Conservation (phyloP, 1,140 invertebrate species). For the Lutraria rhynchaena region DNA sequence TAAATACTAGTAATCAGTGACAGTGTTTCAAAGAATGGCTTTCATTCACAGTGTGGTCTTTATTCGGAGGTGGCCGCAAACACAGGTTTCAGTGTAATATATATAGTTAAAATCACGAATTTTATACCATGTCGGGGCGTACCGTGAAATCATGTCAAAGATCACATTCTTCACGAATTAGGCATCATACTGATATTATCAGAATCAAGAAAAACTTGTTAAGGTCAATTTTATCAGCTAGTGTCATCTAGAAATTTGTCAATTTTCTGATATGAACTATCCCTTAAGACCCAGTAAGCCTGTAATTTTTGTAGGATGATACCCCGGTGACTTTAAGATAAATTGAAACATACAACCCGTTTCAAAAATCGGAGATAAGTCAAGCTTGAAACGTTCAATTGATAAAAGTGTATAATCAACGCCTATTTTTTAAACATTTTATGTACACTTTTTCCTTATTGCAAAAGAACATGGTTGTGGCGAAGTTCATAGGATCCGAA, state of each 20-base stretch:
- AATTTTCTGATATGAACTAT: conserved; percentile 58
- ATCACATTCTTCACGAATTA: neutral
- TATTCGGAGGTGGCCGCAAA: too few species aligned
- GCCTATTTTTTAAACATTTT: too few species aligned
- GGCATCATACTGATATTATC: conserved; percentile 20
- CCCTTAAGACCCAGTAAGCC: conserved; percentile 41
- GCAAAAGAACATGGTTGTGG: too few species aligned
- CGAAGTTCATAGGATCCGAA: neutral
- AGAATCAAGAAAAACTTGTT: conserved; percentile 48
- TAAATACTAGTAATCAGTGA: too few species aligned
- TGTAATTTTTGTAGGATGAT: conserved; percentile 57
- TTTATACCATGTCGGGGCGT: too few species aligned
- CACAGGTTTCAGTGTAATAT: too few species aligned
- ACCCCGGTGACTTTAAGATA: conserved; percentile 38
- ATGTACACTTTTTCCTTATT: too few species aligned
- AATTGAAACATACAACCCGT: conserved; percentile 37
- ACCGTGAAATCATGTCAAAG: neutral
- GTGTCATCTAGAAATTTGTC: conserved; percentile 57
- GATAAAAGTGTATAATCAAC: too few species aligned
- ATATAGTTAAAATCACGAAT: too few species aligned
- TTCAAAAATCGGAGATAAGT: conserved; percentile 1
- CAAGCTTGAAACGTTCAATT: too few species aligned
- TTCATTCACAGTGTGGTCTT: too few species aligned
- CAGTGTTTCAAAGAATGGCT: too few species aligned
- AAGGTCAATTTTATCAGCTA: conserved; percentile 50